A percentile compares a stretch with the other conserved stretches of the same genome.
phyloP scores from a whole-genome alignment of 1,140 invertebrate genomes.

The Drosophila truncata region DNA sequence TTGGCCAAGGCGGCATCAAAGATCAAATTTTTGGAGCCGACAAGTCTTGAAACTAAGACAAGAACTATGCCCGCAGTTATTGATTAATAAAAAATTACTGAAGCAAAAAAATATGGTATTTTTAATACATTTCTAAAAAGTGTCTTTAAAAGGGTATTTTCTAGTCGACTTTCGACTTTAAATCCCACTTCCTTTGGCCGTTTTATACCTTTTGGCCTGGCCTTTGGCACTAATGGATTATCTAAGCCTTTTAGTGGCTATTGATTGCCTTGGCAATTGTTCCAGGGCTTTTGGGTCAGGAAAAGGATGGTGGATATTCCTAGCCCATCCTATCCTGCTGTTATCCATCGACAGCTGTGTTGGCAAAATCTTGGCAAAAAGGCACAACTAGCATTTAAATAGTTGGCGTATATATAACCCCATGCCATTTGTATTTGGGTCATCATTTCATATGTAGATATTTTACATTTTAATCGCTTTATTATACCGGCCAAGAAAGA shows the following conservation, averaged over 20 bases:
- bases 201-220: conserved; percentile 59
- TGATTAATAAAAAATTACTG: no score
- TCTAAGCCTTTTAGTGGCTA: conserved; percentile 82
- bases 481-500: conserved; percentile 36
- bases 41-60: not conserved
- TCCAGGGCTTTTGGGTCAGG: conserved; percentile 28
- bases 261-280: conserved; percentile 70
- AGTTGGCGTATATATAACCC: not conserved
- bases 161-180: not conserved
- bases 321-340: not conserved
- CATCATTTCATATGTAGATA: conserved; percentile 59
- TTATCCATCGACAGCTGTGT: conserved; percentile 57
- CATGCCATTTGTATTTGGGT: conserved; percentile 5
- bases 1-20: not conserved
- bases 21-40: not conserved
- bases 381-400: conserved; percentile 38
- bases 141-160: not conserved
- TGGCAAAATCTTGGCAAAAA: conserved; percentile 56
- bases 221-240: conserved; percentile 79
- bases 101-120: no score
- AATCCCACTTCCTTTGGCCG: conserved; percentile 1
- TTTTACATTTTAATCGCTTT: conserved; percentile 60
- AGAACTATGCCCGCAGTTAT: no score
- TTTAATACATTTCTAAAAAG: not conserved
- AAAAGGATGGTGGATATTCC: not conserved